Evolutionary conservation across 2,888 invertebrate genomes (phyloP), one percentile per base, ranked within the genome.

Genomic region (Drosophila anomalata): DNA sequence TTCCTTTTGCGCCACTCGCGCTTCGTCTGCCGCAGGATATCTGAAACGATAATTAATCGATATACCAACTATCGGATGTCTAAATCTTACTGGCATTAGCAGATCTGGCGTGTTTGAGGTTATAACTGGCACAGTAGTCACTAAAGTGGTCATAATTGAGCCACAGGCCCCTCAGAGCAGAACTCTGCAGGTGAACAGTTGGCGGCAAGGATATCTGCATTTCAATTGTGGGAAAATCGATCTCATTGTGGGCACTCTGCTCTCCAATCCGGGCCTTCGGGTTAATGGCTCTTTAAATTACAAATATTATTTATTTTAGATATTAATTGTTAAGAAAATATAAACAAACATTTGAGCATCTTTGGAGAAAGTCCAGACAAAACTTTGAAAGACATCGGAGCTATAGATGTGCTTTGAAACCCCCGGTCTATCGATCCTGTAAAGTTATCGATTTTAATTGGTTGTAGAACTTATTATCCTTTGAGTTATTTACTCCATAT

Each of bases 61-160:
- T 7, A 26, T 7, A 26, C 1, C 6, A 26, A 7, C 26, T 26
- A 26, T 26, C 26, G 22, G 22, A 4, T 4, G 3, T 4, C 4
- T 4, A 4, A 9, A 42, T 55, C 77, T 63, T 68, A 91, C 91
- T 90, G 29, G 88, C 84, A 59, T 87, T 79, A 6, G 79, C 76
- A 0, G 82, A 84, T 22, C 81, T 78, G 2, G 84, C 74, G 55
- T 79, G 85, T 12, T 85, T 89, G 3, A 91, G 73, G 44, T 76
- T 72, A 58, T 79, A 91, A 65, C 90, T 92, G 14, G 77, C 78
- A 72, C 93, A 92, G 31, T 91, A 91, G 76, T 93, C 93, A 73
- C 93, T 93, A 44, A 93, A 90, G 78, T 94, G 93, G 77, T 94
- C 93, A 76, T 93, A 94, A 67, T 90, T 92, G 4, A 93, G 76